phyloP scores from a whole-genome alignment of 2,113 vertebrate species.

The Ploceus nigricollis region DNA sequence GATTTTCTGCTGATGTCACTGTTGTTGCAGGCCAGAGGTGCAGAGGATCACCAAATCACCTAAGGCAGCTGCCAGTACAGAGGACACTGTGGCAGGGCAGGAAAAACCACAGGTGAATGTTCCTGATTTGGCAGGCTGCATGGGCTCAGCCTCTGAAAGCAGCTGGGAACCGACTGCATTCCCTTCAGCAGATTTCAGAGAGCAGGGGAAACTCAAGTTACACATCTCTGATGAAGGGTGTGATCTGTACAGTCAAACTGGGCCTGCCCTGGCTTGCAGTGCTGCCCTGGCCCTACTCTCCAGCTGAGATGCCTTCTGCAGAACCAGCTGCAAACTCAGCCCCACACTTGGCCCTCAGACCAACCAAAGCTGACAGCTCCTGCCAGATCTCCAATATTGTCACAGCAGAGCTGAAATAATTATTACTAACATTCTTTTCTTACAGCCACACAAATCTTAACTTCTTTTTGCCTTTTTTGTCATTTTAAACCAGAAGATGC shows the following conservation, averaged over 20 bases:
- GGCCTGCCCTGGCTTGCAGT: rapidly evolving
- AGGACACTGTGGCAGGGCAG: background rate
- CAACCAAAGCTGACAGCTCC: background rate
- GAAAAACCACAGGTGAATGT: rapidly evolving
- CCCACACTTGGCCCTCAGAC: background rate
- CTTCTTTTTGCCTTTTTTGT: background rate
- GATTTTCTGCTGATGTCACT: background rate
- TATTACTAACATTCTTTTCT: background rate
- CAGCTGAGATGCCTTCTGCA: background rate
- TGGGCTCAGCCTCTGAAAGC: background rate
- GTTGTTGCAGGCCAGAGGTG: background rate
- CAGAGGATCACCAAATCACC: background rate
- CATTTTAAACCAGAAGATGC: background rate
- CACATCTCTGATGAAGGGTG: background rate
- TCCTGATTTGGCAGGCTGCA: rapidly evolving
- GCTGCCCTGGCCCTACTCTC: background rate
- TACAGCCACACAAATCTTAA: background rate
- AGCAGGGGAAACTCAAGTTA: background rate
- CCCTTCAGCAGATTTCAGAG: background rate
- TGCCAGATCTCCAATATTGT: background rate
- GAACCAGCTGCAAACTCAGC: background rate
- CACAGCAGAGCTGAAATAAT: background rate
- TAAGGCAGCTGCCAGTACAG: background rate
- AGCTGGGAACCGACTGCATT: background rate
- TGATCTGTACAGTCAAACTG: background rate